A percentile compares a stretch with the other conserved stretches of the same genome.
Evolutionary conservation across 2,113 vertebrate species (phyloP).

Genomic region (Phoxinus phoxinus): DNA sequence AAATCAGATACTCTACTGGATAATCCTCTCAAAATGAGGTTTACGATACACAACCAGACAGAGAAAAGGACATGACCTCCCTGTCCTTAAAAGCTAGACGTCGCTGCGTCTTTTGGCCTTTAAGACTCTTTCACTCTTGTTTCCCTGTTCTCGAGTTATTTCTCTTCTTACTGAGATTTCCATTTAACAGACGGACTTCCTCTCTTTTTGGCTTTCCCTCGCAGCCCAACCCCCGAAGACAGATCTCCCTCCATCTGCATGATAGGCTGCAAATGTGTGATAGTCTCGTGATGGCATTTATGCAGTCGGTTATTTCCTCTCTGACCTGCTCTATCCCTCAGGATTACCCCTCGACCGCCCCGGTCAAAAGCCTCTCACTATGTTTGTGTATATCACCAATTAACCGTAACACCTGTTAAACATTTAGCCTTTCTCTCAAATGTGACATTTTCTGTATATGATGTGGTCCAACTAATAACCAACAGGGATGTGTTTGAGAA

Average conservation of each 20-base stretch:
- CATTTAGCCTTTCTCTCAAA: neutral
- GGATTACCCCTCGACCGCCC: constrained; percentile 48
- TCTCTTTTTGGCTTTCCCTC: constrained; percentile 41
- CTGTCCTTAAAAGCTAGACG: constrained; percentile 4
- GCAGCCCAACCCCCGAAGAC: constrained; percentile 56
- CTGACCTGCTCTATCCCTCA: constrained; percentile 12
- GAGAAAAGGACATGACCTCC: constrained; percentile 65
- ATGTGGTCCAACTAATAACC: neutral
- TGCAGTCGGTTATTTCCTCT: constrained; percentile 35
- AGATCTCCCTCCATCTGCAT: constrained; percentile 66
- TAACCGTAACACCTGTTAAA: constrained; percentile 20
- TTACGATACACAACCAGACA: constrained; percentile 65
- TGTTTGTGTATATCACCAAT: constrained; percentile 25
- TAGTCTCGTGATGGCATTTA: constrained; percentile 42
- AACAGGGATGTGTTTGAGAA: neutral
- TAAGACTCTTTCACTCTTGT: constrained; percentile 26
- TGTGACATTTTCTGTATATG: neutral
- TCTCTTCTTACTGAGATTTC: constrained; percentile 28
- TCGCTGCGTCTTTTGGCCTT: neutral
- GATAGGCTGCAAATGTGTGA: constrained; percentile 59
- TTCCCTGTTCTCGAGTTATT: constrained; percentile 15
- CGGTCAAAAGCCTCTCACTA: constrained; percentile 38
- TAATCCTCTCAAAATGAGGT: constrained; percentile 69
- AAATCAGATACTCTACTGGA: constrained; percentile 68
- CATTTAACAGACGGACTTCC: constrained; percentile 14